Conservation (phyloP, 1,140 invertebrate species). For the Gerris buenoi region DNA sequence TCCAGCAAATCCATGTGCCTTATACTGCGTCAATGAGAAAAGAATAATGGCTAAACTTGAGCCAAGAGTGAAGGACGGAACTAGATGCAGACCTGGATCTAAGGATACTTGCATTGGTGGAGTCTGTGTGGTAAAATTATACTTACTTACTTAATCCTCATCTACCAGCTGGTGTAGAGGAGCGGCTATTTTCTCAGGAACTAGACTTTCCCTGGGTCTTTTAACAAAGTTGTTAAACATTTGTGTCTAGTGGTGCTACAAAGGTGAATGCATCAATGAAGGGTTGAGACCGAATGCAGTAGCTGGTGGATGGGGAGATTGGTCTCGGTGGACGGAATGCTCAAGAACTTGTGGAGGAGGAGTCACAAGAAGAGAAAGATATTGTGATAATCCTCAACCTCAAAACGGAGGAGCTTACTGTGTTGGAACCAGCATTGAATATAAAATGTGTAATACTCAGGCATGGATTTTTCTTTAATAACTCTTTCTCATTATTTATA, state of each 20-base stretch:
- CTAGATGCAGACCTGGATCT: constrained; percentile 40
- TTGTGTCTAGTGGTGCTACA: constrained; percentile 54
- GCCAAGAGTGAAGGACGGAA: constrained; percentile 35
- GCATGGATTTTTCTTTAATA: too few relatives aligned
- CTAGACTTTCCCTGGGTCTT: too few relatives aligned
- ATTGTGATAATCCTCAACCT: constrained; percentile 40
- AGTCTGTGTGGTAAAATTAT: constrained; percentile 38
- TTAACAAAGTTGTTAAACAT: too few relatives aligned
- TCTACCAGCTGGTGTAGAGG: too few relatives aligned
- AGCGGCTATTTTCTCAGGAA: too few relatives aligned
- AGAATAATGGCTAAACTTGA: constrained; percentile 30
- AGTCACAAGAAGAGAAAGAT: constrained; percentile 32
- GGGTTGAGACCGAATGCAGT: constrained; percentile 42
- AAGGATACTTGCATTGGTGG: constrained; percentile 41
- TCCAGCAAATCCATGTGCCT: constrained; percentile 34
- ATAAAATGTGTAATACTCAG: constrained; percentile 42
- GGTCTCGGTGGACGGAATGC: constrained; percentile 40
- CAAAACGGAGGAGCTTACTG: constrained; percentile 46
- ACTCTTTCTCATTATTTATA: too few relatives aligned
- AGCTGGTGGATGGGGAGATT: constrained; percentile 48
- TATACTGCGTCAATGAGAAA: constrained; percentile 39
- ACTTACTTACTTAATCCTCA: too few relatives aligned
- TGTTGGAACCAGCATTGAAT: constrained; percentile 32
- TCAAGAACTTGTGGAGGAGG: constrained; percentile 48
- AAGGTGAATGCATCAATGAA: constrained; percentile 43